phyloP scores from a whole-genome alignment of 2,113 vertebrate species.

The Sebastes schlegelii region DNA sequence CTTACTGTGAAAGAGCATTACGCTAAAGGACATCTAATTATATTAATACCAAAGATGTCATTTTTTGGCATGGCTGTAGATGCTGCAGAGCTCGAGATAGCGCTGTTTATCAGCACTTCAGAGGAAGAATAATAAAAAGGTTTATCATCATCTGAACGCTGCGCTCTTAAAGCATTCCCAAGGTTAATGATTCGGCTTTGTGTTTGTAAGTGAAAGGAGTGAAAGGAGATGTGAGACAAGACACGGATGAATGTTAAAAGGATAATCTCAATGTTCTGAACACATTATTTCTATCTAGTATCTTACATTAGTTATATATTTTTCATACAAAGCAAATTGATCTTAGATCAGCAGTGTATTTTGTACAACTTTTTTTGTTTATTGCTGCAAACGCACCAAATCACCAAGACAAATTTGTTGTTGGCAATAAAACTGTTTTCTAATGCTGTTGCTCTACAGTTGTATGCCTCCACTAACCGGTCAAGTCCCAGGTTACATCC shows the following conservation, averaged over 20 bases:
- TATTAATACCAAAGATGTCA: conserved; percentile 73
- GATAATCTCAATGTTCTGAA: neutral
- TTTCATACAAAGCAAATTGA: neutral
- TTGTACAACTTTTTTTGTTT: neutral
- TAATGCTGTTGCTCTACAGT: no score
- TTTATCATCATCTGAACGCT: conserved; percentile 35
- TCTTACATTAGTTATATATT: neutral
- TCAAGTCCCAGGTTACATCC: no score
- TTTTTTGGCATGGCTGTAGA: conserved; percentile 59
- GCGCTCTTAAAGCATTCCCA: neutral
- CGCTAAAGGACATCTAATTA: conserved; percentile 79
- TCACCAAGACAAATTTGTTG: neutral
- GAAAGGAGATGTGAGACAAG: neutral
- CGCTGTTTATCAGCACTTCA: conserved; percentile 55
- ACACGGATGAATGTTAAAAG: neutral
- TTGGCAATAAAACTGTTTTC: neutral
- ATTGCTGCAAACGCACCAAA: neutral
- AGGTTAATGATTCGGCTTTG: conserved; percentile 9
- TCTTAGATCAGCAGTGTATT: neutral
- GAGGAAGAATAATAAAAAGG: conserved; percentile 18
- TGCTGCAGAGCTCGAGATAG: conserved; percentile 27
- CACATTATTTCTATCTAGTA: neutral
- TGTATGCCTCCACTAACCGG: no score
- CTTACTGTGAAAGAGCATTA: conserved; percentile 54
- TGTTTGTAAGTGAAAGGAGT: neutral